Evolutionary conservation across 2,888 invertebrate genomes (phyloP), one percentile per base, ranked within the genome.

Genomic region (Priocnemis perturbator): DNA sequence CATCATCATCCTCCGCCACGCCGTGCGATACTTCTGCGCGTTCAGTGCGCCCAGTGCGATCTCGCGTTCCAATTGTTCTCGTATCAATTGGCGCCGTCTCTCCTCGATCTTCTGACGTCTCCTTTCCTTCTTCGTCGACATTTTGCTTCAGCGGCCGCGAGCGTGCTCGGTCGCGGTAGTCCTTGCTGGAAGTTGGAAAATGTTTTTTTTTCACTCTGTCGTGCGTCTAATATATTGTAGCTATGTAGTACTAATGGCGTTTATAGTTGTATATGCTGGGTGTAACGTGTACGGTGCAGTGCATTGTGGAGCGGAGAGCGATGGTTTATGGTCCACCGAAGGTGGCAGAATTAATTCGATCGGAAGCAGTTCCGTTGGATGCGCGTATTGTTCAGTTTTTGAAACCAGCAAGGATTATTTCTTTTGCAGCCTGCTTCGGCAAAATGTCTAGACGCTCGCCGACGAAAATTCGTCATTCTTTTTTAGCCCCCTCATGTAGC

Each of bases 1-100:
- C 37, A 88, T 82, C 62, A 91, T 82, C 81, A 89, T 86, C 60
- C 90, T 81, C 63, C 86, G 85, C 90, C 90, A 91, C 5, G 83
- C 81, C 66, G 86, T 84, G 65, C 87, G 86, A 47, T 85, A 82
- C 30, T 78, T 82, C 60, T 83, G 77, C 5, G 85, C 69, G 47
- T 89, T 91, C 0, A 83, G 56, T n/a, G 72, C 72, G 14, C 89
- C 88, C 66, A 89, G 87, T 56, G 85, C 77, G 0, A 90, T 74
- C 79, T 91, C 91, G 14, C 89, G 85, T 9, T 69, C 69, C 3
- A 91, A 69, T 26, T 81, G 77, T 68, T 89, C 86, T 63, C 86
- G 83, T 72, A 85, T 85, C 26, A 84, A 47, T 69, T 85, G 81
- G 62, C 76, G 81, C 63, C 78, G 66, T 75, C 81, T 44, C 50